Conservation (phyloP, 2,888 invertebrate genomes). For the Liopterus haemorrhoidalis region DNA sequence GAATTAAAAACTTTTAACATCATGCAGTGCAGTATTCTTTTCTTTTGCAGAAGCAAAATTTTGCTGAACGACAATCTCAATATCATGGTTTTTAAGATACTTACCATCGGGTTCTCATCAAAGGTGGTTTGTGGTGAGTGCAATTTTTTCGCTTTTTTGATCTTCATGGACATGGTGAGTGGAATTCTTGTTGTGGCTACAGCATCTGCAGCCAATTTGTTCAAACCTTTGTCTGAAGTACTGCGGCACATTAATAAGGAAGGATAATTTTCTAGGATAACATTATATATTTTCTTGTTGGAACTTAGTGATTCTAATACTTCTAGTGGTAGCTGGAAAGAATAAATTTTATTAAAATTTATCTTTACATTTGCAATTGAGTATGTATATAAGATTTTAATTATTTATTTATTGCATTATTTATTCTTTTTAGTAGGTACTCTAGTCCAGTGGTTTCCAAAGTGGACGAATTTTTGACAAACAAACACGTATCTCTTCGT, state of each 20-base stretch:
- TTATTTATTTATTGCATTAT: too few relatives aligned
- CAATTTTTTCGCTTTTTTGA: constrained; percentile 44
- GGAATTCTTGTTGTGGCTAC: constrained; percentile 48
- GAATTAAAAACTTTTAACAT: too few relatives aligned
- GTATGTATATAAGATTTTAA: background rate
- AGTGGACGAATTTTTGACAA: background rate
- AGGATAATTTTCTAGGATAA: constrained; percentile 68
- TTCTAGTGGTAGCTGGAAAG: constrained; percentile 56
- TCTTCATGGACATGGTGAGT: constrained; percentile 59
- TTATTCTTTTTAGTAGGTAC: too few relatives aligned
- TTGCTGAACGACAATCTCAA: too few relatives aligned
- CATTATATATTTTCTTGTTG: constrained; percentile 62
- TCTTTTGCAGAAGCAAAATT: too few relatives aligned
- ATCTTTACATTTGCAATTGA: background rate
- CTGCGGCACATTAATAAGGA: constrained; percentile 59
- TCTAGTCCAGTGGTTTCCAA: too few relatives aligned
- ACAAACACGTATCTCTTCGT: too few relatives aligned
- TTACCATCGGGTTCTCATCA: too few relatives aligned
- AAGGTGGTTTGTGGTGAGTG: constrained; percentile 13
- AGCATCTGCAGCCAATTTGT: constrained; percentile 41
- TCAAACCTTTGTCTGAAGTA: constrained; percentile 58
- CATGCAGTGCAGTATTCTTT: too few relatives aligned
- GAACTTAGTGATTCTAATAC: constrained; percentile 58
- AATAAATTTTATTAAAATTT: constrained; percentile 11
- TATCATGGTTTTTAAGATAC: too few relatives aligned